phyloP scores from a whole-genome alignment of 2,888 invertebrate genomes.

The Erebia palarica region DNA sequence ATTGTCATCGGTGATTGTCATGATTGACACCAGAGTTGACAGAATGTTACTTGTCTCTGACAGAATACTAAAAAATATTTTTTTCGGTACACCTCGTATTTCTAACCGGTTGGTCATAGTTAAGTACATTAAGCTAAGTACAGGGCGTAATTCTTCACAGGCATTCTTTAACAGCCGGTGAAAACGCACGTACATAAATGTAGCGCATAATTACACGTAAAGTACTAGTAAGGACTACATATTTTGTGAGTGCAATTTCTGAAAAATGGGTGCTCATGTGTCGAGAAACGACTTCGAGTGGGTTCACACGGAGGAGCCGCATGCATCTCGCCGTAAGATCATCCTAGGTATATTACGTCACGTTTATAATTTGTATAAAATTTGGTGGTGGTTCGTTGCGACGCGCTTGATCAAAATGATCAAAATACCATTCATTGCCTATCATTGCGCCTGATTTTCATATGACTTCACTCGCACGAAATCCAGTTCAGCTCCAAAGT shows the following conservation, averaged over 20 bases:
- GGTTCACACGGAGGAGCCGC: constrained; percentile 98
- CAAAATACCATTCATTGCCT: no score
- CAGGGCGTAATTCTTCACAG: constrained; percentile 10
- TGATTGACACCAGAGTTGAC: no score
- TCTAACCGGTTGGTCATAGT: constrained; percentile 18
- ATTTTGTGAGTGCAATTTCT: neutral
- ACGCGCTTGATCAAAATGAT: neutral
- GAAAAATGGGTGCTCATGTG: constrained; percentile 95
- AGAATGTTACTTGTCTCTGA: no score
- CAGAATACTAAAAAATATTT: neutral
- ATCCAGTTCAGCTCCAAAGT: neutral
- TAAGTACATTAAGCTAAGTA: no score
- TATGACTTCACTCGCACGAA: neutral
- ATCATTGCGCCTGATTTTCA: neutral
- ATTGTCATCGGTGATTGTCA: no score
- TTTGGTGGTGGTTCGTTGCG: neutral
- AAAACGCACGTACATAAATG: constrained; percentile 13
- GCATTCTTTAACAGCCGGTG: constrained; percentile 15
- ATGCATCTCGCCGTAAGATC: constrained; percentile 95
- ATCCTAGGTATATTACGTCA: constrained; percentile 89
- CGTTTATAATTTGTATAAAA: constrained; percentile 28
- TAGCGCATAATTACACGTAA: constrained; percentile 4
- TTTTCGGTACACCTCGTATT: neutral
- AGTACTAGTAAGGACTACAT: neutral
- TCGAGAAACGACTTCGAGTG: constrained; percentile 98